Conservation (phyloP, 2,888 invertebrate genomes). For the Lasioglossum oenotherae region DNA sequence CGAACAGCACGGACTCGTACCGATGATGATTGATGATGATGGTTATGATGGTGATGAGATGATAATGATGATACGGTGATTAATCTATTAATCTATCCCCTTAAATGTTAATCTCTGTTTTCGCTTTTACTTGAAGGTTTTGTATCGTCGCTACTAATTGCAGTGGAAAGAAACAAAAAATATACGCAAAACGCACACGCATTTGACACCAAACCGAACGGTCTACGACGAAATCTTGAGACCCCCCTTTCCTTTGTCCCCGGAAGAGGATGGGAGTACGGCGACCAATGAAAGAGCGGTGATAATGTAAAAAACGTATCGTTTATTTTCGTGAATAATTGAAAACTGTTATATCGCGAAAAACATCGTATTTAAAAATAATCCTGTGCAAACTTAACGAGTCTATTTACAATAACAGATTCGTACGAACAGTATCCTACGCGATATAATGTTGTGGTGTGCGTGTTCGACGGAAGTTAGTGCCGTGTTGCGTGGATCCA, state of each 20-base stretch:
- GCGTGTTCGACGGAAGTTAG: conserved; percentile 30
- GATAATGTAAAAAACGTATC: conserved; percentile 50
- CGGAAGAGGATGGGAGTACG: too few relatives aligned
- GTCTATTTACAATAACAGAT: conserved; percentile 49
- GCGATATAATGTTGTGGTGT: conserved; percentile 26
- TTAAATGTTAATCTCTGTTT: conserved; percentile 74
- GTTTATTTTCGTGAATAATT: conserved; percentile 37
- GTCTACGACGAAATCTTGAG: background rate
- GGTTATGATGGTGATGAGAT: conserved; percentile 55
- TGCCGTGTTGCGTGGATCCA: conserved; percentile 17
- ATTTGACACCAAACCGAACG: conserved; percentile 52
- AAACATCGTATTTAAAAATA: conserved; percentile 50
- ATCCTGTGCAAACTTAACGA: conserved; percentile 46
- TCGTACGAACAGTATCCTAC: conserved; percentile 23
- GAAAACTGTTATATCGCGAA: conserved; percentile 23
- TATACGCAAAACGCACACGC: conserved; percentile 66
- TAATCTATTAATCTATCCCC: conserved; percentile 81
- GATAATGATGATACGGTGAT: conserved; percentile 59
- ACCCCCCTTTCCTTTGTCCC: background rate
- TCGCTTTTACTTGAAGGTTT: conserved; percentile 73
- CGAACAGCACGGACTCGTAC: conserved; percentile 63
- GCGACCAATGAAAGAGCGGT: accelerated
- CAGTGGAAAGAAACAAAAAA: conserved; percentile 78
- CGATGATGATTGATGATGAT: conserved; percentile 36
- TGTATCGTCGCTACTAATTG: conserved; percentile 81